Evolutionary conservation across 2,888 invertebrate genomes (phyloP).

Genomic region (Kuschelorhynchus macadamiae): DNA sequence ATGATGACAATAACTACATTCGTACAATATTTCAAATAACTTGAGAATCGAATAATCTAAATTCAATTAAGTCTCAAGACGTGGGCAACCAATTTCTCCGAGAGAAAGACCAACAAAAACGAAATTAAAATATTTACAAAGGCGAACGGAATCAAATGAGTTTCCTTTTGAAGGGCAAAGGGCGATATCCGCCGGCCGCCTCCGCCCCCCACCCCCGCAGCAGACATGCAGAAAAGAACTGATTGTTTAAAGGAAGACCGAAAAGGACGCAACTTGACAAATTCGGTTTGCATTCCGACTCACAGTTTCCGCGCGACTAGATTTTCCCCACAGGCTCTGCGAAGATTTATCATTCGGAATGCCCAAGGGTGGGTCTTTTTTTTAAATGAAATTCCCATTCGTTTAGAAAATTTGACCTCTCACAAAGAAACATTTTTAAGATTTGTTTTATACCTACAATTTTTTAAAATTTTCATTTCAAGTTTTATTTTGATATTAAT

Average conservation of each 20-base stretch:
- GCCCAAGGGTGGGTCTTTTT: conserved; percentile 33
- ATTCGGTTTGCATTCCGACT: conserved; percentile 68
- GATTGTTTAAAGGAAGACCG: conserved; percentile 63
- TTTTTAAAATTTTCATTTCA: too few relatives aligned
- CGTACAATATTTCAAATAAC: too few relatives aligned
- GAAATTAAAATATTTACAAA: conserved; percentile 61
- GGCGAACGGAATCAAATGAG: conserved; percentile 54
- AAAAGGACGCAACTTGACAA: conserved; percentile 65
- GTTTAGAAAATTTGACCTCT: too few relatives aligned
- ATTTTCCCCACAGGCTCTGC: conserved; percentile 51
- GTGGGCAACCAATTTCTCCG: conserved; percentile 30
- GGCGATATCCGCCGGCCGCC: conserved; percentile 38
- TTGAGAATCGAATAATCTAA: too few relatives aligned
- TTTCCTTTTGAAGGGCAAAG: conserved; percentile 51
- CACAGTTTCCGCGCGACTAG: conserved; percentile 63
- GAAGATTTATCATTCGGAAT: conserved; percentile 52
- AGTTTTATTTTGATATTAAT: too few relatives aligned
- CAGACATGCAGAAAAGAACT: conserved; percentile 58
- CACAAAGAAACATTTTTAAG: too few relatives aligned
- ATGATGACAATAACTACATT: too few relatives aligned
- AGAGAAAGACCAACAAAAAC: conserved; percentile 54
- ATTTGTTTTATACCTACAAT: too few relatives aligned
- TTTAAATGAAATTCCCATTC: neutral
- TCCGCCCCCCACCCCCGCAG: conserved; percentile 36
- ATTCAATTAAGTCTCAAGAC: conserved; percentile 40